Evolutionary conservation across 2,888 invertebrate species (phyloP).

Genomic region (Lutraria lutraria): DNA sequence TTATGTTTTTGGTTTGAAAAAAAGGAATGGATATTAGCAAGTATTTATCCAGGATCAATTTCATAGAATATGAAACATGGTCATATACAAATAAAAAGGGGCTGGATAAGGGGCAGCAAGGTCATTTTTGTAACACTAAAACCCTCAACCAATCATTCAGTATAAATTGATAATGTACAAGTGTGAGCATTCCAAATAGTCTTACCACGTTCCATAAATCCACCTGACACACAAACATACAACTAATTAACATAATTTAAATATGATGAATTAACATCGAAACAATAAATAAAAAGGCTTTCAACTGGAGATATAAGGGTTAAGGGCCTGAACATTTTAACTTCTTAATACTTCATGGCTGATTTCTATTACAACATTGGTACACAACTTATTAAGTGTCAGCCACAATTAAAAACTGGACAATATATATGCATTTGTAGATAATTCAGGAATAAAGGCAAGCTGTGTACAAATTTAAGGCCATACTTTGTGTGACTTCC

Average conservation of each 20-base stretch:
- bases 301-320: no score
- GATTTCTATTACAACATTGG: no score
- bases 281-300: no score
- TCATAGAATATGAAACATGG: background rate
- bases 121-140: background rate
- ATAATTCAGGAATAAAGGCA: no score
- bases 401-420: no score
- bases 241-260: background rate
- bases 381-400: no score
- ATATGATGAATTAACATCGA: background rate
- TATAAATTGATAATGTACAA: conserved; percentile 3
- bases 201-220: conserved; percentile 26
- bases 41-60: background rate
- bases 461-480: no score
- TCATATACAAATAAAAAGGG: background rate
- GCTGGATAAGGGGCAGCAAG: background rate
- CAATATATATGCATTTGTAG: no score
- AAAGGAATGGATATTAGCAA: background rate
- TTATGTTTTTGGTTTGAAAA: background rate
- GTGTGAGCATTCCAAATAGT: background rate
- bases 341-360: no score
- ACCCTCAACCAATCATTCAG: background rate
- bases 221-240: background rate
- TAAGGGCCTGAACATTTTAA: no score
- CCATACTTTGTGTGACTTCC: no score